phyloP scores from a whole-genome alignment of 1,140 invertebrate species.

The Heliconius nattereri region DNA sequence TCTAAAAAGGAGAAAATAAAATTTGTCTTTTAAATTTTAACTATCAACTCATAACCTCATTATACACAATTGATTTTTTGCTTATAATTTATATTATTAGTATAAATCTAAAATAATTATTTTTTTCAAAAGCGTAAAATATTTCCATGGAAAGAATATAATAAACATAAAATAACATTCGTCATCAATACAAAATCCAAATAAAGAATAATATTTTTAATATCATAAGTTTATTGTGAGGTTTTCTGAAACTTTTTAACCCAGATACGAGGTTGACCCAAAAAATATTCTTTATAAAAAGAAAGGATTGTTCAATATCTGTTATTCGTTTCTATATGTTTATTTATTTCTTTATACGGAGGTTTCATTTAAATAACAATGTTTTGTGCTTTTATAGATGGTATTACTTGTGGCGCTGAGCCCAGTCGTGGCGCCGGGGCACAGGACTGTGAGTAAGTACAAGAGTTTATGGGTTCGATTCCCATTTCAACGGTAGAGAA shows the following conservation, averaged over 20 bases:
- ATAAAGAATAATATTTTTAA: conserved; percentile 11
- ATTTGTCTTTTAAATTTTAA: no score
- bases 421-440: no score
- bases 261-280: conserved; percentile 5
- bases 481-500: no score
- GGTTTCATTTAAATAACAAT: background rate
- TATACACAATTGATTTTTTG: no score
- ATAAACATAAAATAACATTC: background rate
- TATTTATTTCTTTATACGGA: background rate
- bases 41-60: no score
- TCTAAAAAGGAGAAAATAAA: no score
- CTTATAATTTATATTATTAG: background rate
- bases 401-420: no score
- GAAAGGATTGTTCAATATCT: conserved; percentile 1
- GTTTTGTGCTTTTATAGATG: no score
- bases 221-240: conserved; percentile 2
- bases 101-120: background rate
- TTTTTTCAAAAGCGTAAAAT: background rate
- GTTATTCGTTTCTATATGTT: background rate
- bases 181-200: background rate
- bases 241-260: conserved; percentile 7
- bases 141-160: background rate
- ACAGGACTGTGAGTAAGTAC: no score
- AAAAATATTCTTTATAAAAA: conserved; percentile 10
- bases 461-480: no score